Evolutionary conservation across 1,140 invertebrate species (phyloP), one percentile per base, ranked within the genome.

Genomic region (Danaus plexippus): DNA sequence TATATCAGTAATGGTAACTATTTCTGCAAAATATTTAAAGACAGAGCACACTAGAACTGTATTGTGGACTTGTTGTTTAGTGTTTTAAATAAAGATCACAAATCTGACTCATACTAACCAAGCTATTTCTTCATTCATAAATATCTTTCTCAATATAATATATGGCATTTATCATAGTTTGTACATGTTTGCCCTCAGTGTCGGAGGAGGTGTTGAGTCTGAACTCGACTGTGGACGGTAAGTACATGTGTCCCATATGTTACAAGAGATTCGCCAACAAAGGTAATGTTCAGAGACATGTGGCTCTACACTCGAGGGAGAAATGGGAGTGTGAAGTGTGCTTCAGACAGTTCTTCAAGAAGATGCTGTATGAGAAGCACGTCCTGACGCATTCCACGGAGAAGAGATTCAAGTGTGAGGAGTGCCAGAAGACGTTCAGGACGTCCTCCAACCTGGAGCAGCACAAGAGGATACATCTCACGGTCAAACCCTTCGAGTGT

Each of bases 381-480:
- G 42, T 70, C 0, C 9, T 55, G 1, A 58, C 53, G 3, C 71
- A 74, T 43, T 59, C 61, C 9, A 22, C 11, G 0, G 58, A 63
- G 0, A 67, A 63, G 11, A 41, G 54, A 2, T 71, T 57, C 11
- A 52, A 66, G 15, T 80, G 77, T 32, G 58, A 64, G 0, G 52
- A 67, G 0, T 82, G 79, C 40, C 63, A 59, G 1, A 80, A 80
- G 43, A 43, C 51, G 32, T 80, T 82, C 40, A 66, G 69, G 9
- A 63, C 71, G 0, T 18, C 63, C 0, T 71, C 69, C 0, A 77
- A 77, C 15, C 55, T 81, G 6, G 54, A 64, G 8, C 73, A 77
- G 10, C 78, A 81, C 12, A 71, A 61, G 18, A 52, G 61, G 0
- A 66, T 52, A 1, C 78, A 81, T 62, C 49, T 70, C 8, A 41